Conservation (phyloP, 2,888 invertebrate genomes). For the Gasteruption jaculator region DNA sequence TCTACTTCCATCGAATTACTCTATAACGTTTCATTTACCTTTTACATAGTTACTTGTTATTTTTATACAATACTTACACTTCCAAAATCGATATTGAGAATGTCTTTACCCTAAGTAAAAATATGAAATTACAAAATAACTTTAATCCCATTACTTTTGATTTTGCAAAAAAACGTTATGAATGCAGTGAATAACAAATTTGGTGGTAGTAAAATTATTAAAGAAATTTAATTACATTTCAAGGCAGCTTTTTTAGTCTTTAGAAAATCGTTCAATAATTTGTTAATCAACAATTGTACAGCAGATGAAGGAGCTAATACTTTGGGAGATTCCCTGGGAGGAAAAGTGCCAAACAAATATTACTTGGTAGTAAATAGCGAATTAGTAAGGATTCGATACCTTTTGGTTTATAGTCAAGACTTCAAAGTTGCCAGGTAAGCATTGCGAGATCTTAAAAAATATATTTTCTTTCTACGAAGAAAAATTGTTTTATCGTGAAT, state of each 20-base stretch:
- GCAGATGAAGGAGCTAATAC: constrained; percentile 34
- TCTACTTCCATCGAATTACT: constrained; percentile 1
- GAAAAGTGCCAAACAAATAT: constrained; percentile 63
- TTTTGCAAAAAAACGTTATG: too few relatives aligned
- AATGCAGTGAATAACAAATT: too few relatives aligned
- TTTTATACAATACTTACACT: neutral
- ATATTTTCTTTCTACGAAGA: too few relatives aligned
- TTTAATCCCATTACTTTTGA: too few relatives aligned
- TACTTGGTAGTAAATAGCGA: constrained; percentile 75
- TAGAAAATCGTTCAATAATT: constrained; percentile 6
- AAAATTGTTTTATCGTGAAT: too few relatives aligned
- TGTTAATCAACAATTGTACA: constrained; percentile 21
- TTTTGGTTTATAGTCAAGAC: constrained; percentile 62
- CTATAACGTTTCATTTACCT: neutral
- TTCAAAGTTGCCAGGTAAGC: constrained; percentile 34
- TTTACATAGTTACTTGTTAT: neutral
- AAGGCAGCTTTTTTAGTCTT: neutral
- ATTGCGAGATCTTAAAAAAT: neutral
- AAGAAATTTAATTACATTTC: neutral
- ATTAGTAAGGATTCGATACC: constrained; percentile 68
- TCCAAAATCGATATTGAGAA: too few relatives aligned
- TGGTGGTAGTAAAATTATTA: too few relatives aligned
- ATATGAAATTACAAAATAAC: too few relatives aligned
- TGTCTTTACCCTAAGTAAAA: too few relatives aligned
- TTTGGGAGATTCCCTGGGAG: constrained; percentile 43